These are phyloP conservation scores for Oryzias curvinotus DNA, from an alignment of 2,113 vertebrate genomes.

Conservation along the genomic window DNA sequence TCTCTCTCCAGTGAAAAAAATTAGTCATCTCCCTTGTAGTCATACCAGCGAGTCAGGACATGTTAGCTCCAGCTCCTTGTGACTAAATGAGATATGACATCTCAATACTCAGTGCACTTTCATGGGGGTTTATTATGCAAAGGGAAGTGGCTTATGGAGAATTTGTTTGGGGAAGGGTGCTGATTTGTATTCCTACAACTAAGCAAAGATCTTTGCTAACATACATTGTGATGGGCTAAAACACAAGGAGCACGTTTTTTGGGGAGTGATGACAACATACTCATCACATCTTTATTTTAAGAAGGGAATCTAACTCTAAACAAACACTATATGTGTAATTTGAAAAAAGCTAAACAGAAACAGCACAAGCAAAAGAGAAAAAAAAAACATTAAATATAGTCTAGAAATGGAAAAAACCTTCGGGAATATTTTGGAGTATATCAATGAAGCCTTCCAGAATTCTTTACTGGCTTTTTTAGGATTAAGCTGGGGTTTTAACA, in stretches of 20 bases:
- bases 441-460: not conserved
- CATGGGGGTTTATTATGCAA: conserved; percentile 50
- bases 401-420: not conserved
- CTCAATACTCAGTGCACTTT: conserved; percentile 63
- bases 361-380: too few relatives aligned
- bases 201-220: conserved; percentile 3
- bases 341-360: too few relatives aligned
- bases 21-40: conserved; percentile 69
- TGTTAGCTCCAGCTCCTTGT: conserved; percentile 52
- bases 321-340: not conserved
- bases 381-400: not conserved
- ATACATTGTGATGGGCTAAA: not conserved
- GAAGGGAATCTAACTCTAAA: not conserved
- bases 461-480: not conserved
- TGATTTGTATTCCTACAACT: conserved; percentile 32
- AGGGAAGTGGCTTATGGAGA: conserved; percentile 30
- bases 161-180: conserved; percentile 38
- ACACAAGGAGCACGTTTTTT: not conserved
- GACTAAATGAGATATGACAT: conserved; percentile 71
- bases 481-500: not conserved
- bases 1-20: conserved; percentile 48
- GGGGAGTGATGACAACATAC: not conserved
- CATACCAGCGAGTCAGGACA: conserved; percentile 68
- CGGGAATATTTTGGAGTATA: not conserved
- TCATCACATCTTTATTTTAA: not conserved